Conservation (phyloP, 2,888 invertebrate genomes). For the Aplocera efformata region DNA sequence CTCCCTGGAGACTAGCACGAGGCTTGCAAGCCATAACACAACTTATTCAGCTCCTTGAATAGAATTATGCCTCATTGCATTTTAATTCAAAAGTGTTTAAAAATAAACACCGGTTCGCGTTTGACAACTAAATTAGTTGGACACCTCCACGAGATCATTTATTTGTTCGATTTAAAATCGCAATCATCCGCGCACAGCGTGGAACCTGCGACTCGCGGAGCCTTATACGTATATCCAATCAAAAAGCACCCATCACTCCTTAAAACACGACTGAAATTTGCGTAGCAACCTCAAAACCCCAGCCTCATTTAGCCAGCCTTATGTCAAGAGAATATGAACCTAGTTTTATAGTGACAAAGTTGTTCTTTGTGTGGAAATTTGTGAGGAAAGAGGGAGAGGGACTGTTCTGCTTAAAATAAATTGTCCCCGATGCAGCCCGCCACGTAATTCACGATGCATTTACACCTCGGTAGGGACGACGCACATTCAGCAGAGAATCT, state of each 20-base stretch:
- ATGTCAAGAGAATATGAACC: constrained; percentile 5
- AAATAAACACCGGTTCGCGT: constrained; percentile 26
- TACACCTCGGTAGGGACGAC: constrained; percentile 53
- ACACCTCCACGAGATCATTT: constrained; percentile 38
- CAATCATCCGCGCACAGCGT: constrained; percentile 48
- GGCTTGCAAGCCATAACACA: too few species aligned
- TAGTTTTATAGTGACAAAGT: background rate
- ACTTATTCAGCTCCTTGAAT: constrained; percentile 7
- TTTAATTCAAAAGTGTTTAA: constrained; percentile 32
- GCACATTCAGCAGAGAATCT: constrained; percentile 33
- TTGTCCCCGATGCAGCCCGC: constrained; percentile 66
- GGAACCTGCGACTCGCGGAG: constrained; percentile 26
- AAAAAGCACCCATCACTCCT: constrained; percentile 18
- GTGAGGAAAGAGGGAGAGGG: constrained; percentile 39
- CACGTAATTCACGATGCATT: constrained; percentile 66
- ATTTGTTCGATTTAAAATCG: constrained; percentile 46
- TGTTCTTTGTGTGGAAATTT: constrained; percentile 19
- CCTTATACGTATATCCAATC: constrained; percentile 1
- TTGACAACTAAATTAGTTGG: constrained; percentile 53
- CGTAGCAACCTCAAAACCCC: background rate
- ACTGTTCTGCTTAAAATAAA: constrained; percentile 56
- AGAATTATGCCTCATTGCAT: constrained; percentile 18
- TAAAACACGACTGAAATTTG: constrained; percentile 7
- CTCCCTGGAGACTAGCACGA: too few species aligned
- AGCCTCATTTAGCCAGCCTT: constrained; percentile 8